A percentile compares a stretch with the other conserved stretches of the same genome.
Evolutionary conservation across 2,113 vertebrate genomes (phyloP).

Genomic region (Brachypteracias leptosomus): DNA sequence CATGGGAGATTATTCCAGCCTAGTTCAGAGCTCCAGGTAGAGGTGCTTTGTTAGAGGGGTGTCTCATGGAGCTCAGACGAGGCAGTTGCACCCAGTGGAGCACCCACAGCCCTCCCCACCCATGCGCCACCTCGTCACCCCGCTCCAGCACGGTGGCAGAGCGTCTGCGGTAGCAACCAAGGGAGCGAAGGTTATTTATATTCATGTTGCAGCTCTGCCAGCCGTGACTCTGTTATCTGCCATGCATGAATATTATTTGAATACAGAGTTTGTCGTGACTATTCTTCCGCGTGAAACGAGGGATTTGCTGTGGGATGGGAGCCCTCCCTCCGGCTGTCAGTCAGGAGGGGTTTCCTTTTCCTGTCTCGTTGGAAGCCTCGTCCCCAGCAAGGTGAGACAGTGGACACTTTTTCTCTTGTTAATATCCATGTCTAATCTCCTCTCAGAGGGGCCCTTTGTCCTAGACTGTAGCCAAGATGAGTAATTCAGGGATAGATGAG

Average conservation of each 20-base stretch:
- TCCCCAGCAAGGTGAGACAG: conserved; percentile 69
- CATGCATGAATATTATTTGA: conserved; percentile 49
- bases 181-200: conserved; percentile 33
- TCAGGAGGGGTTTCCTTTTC: conserved; percentile 64
- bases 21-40: background rate
- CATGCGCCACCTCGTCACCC: accelerated
- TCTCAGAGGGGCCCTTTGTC: conserved; percentile 71
- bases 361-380: conserved; percentile 35
- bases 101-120: background rate
- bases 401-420: conserved; percentile 71
- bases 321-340: conserved; percentile 61
- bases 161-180: background rate
- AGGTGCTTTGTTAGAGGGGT: background rate
- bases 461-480: conserved; percentile 68
- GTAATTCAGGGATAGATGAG: conserved; percentile 70
- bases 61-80: background rate
- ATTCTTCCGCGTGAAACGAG: conserved; percentile 48
- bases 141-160: accelerated
- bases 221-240: conserved; percentile 58
- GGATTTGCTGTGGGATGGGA: conserved; percentile 60
- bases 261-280: conserved; percentile 49
- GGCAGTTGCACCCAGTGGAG: accelerated
- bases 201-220: conserved; percentile 48
- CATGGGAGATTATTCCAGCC: background rate
- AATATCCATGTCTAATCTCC: conserved; percentile 71